phyloP scores from a whole-genome alignment of 2,113 vertebrate genomes.

The Solea senegalensis region DNA sequence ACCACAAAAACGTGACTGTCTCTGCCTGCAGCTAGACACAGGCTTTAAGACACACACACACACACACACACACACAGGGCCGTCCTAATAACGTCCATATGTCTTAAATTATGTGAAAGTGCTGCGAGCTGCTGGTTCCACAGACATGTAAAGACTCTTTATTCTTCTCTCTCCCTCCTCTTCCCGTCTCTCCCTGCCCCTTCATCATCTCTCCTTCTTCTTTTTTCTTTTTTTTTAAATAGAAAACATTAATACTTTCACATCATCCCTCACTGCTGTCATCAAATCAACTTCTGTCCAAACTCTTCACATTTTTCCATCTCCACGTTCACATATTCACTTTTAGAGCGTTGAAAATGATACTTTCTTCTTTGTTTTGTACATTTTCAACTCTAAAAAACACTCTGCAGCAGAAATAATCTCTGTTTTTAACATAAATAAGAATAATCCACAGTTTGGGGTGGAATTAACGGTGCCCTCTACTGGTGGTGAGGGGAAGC shows the following conservation, averaged over 20 bases:
- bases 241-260: neutral
- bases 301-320: too few species aligned
- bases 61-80: constrained; percentile 52
- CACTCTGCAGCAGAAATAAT: too few species aligned
- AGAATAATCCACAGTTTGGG: too few species aligned
- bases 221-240: constrained; percentile 21
- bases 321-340: too few species aligned
- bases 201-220: constrained; percentile 33
- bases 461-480: constrained; percentile 53
- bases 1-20: constrained; percentile 76
- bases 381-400: too few species aligned
- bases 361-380: too few species aligned
- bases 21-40: constrained; percentile 63
- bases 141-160: constrained; percentile 78
- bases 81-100: constrained; percentile 78
- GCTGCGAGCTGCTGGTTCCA: constrained; percentile 77
- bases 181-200: constrained; percentile 57
- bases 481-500: constrained; percentile 55
- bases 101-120: constrained; percentile 79
- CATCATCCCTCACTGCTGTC: too few species aligned
- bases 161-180: constrained; percentile 61
- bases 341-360: too few species aligned
- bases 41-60: constrained; percentile 34
- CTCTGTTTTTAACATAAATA: too few species aligned
- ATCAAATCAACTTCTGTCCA: too few species aligned